Evolutionary conservation across 2,113 vertebrate species (phyloP), one percentile per base, ranked within the genome.

Genomic region (Mus pahari): DNA sequence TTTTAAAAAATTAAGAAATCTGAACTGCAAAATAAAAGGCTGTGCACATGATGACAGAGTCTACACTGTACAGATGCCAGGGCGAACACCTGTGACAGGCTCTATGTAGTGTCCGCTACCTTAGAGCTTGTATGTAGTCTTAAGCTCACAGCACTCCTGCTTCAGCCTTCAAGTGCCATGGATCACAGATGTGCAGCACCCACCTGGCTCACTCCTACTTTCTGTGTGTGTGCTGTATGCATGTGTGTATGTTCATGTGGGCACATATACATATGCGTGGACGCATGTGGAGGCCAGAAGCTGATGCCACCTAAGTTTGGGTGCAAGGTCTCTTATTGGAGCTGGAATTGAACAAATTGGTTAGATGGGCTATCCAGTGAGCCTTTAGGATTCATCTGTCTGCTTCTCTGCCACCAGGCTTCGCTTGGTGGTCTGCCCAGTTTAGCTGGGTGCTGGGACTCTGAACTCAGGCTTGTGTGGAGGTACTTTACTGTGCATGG

Each of bases 31-130:
- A 64, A 71, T 0, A 55, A 20, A 42, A 0, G 20, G 45, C 11
- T 45, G 8, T 24, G 11, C 0, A 14, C 1, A 16, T 11, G 7
- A 24, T 3, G 13, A 10, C 16, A 92, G 5, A 7, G 33, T 45
- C 45, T 36, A 7, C 4, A 4, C 28, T 58, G 19, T 5, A 13
- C 2, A 26, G 60, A 28, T 3, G 33, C 64, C 28, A 45, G 62
- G 7, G 31, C 70, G 33, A 68, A 22, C 31, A n/a, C 33, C 31
- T 26, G 64, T 50, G 84, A 70, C 84, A 70, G 66, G 84, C 3
- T 70, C 31, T 50, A 71, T n/a, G 64, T 26, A 68, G 28, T 36
- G 17, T 36, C 45, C 22, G 48, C 84, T 50, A 11, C 19, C 83
- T 87, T 68, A 36, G 42, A 70, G n/a, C 53, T 0, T 36, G 19